A percentile compares a stretch with the other conserved stretches of the same genome.
Conservation (phyloP, 1,140 invertebrate genomes). For the Pectinophora gossypiella region DNA sequence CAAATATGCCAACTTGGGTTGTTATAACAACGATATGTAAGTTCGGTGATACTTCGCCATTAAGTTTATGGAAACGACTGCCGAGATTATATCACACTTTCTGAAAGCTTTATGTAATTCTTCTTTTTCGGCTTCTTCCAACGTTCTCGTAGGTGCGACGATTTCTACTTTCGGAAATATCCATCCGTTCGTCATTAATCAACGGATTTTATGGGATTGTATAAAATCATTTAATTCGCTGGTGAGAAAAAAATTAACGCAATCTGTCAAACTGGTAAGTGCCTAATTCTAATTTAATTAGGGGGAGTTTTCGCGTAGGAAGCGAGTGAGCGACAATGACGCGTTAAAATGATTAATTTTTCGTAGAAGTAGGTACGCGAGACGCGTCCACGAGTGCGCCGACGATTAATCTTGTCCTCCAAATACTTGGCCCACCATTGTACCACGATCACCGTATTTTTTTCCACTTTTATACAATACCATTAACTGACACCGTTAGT, state of each 20-base stretch:
- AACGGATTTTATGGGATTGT: conserved; percentile 45
- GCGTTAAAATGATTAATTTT: conserved; percentile 74
- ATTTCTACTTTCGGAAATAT: background rate
- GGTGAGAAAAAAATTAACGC: conserved; percentile 28
- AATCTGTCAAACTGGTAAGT: conserved; percentile 61
- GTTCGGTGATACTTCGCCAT: conserved; percentile 73
- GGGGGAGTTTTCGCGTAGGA: conserved; percentile 59
- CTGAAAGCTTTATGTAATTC: conserved; percentile 70
- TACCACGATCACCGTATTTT: conserved; percentile 61
- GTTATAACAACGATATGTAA: conserved; percentile 73
- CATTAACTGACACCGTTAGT: conserved; percentile 71
- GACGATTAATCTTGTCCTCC: conserved; percentile 67
- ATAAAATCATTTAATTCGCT: conserved; percentile 31
- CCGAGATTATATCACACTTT: conserved; percentile 71
- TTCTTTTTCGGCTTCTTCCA: conserved; percentile 27
- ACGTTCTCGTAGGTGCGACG: conserved; percentile 9
- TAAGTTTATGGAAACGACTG: conserved; percentile 72
- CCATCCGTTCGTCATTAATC: conserved; percentile 35
- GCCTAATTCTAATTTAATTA: conserved; percentile 74
- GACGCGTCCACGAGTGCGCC: conserved; percentile 43
- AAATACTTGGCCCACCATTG: conserved; percentile 55
- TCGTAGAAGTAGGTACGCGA: conserved; percentile 44
- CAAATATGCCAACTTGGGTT: conserved; percentile 74
- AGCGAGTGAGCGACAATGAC: conserved; percentile 53
- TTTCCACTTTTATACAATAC: conserved; percentile 63